These are phyloP conservation scores for Tachypleus tridentatus DNA, from an alignment of 1,140 invertebrate genomes.

Conservation along the genomic window DNA sequence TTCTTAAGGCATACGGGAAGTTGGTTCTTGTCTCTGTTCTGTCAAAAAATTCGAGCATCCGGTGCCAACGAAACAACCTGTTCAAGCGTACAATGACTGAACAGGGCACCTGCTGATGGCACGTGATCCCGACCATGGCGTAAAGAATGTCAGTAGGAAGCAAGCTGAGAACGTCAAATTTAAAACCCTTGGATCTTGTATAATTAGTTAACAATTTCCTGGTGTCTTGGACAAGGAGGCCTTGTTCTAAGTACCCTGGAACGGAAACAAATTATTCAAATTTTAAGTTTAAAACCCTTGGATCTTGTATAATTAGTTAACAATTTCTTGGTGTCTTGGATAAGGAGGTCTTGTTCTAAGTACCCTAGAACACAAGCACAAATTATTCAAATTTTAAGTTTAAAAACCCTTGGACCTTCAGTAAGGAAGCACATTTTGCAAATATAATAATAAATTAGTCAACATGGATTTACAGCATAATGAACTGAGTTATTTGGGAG, in stretches of 20 bases:
- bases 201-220: conserved; percentile 65
- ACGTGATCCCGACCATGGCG: conserved; percentile 39
- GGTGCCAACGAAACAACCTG: conserved; percentile 60
- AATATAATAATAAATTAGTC: too few species aligned
- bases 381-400: neutral
- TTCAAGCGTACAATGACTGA: conserved; percentile 74
- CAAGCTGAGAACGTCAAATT: conserved; percentile 60
- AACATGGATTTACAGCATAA: too few species aligned
- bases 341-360: conserved; percentile 83
- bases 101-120: conserved; percentile 49
- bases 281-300: neutral
- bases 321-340: conserved; percentile 62
- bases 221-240: conserved; percentile 71
- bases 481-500: too few species aligned
- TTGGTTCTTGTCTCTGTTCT: conserved; percentile 85
- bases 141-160: conserved; percentile 79
- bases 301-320: conserved; percentile 54
- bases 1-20: conserved; percentile 80
- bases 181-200: conserved; percentile 47
- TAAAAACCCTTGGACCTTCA: too few species aligned
- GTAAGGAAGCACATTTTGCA: too few species aligned
- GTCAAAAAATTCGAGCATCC: conserved; percentile 82
- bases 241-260: conserved; percentile 83
- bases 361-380: conserved; percentile 50
- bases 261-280: conserved; percentile 16